These are phyloP conservation scores for Heliconius sara DNA, from an alignment of 2,888 invertebrate species.

Conservation along the genomic window DNA sequence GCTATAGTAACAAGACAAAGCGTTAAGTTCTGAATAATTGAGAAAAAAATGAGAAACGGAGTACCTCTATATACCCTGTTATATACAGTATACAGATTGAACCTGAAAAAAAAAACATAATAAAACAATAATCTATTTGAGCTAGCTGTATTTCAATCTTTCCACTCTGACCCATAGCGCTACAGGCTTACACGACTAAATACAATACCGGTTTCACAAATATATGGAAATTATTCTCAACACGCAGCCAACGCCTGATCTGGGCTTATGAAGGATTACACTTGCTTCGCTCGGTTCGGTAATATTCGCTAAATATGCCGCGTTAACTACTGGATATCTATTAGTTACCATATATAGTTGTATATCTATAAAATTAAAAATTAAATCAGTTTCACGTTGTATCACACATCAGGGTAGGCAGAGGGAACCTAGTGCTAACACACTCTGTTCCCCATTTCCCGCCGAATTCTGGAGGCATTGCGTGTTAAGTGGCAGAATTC, in stretches of 20 bases:
- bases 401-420: too few species aligned
- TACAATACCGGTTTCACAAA: slow-evolving; percentile 57
- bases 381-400: too few species aligned
- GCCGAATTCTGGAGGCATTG: too few species aligned
- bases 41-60: background rate
- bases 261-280: slow-evolving; percentile 57
- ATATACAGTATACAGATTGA: background rate
- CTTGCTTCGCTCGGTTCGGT: slow-evolving; percentile 28
- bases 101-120: background rate
- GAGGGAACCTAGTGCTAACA: too few species aligned
- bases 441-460: too few species aligned
- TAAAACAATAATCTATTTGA: background rate
- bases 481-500: too few species aligned
- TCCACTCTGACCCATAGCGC: slow-evolving; percentile 50
- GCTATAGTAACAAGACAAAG: too few species aligned
- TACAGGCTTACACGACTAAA: slow-evolving; percentile 58
- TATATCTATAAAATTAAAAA: background rate
- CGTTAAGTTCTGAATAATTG: too few species aligned
- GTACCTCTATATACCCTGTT: background rate
- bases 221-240: slow-evolving; percentile 63
- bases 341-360: slow-evolving; percentile 54
- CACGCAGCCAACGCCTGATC: slow-evolving; percentile 60
- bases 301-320: slow-evolving; percentile 31
- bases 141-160: slow-evolving; percentile 41
- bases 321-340: background rate